A percentile compares a stretch with the other conserved stretches of the same genome.
These are phyloP conservation scores for Habrosyne pyritoides DNA, from an alignment of 2,888 invertebrate genomes.

Conservation along the genomic window DNA sequence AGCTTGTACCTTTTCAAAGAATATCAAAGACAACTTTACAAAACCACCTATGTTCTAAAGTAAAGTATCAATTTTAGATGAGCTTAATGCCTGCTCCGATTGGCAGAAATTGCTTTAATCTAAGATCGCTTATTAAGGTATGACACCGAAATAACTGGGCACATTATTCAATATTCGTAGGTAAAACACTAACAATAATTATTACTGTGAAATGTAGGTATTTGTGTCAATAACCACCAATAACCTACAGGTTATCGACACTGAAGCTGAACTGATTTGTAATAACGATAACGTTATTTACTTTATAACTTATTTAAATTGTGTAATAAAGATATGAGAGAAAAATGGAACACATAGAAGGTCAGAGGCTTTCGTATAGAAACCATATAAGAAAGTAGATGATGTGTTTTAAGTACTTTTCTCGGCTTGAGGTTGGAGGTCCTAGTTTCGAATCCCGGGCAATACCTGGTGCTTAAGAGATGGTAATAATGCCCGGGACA, in stretches of 20 bases:
- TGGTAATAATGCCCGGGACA: too few relatives aligned
- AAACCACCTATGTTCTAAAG: neutral
- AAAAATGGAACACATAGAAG: too few relatives aligned
- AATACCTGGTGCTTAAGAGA: too few relatives aligned
- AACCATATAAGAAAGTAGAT: too few relatives aligned
- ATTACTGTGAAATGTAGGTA: neutral
- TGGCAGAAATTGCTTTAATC: neutral
- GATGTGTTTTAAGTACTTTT: too few relatives aligned
- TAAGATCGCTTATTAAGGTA: neutral
- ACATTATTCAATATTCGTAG: neutral
- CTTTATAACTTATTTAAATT: neutral
- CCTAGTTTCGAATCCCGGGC: too few relatives aligned
- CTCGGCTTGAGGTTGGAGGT: too few relatives aligned
- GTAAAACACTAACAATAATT: neutral
- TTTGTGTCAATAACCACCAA: slow-evolving; percentile 1
- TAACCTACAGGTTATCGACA: neutral
- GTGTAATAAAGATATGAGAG: too few relatives aligned
- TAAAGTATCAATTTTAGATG: neutral
- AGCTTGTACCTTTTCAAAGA: neutral
- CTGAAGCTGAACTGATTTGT: neutral
- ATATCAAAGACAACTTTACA: neutral
- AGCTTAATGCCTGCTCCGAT: neutral
- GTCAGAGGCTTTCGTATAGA: too few relatives aligned
- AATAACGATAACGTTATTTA: neutral
- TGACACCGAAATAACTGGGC: neutral